Percentiles rank a stretch among this genome's conserved stretches.
phyloP scores from a whole-genome alignment of 2,113 vertebrate species.

The Elephantulus edwardii region DNA sequence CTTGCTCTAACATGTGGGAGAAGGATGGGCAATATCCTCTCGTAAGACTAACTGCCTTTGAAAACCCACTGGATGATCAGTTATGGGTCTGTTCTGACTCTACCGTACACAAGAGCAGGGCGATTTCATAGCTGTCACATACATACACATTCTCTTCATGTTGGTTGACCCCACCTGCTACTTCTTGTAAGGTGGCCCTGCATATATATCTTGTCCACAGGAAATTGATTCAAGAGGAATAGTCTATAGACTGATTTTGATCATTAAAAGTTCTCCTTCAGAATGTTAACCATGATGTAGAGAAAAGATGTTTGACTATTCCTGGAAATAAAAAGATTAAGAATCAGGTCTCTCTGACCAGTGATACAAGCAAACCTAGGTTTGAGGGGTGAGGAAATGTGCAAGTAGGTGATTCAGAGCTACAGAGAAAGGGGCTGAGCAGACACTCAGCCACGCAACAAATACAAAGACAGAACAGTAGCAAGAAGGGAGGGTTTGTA shows the following conservation, averaged over 20 bases:
- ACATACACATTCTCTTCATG: neutral
- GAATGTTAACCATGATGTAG: neutral
- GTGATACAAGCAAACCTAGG: neutral
- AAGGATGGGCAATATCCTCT: too few relatives aligned
- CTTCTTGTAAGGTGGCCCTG: neutral
- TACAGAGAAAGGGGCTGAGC: neutral
- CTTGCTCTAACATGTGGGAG: too few relatives aligned
- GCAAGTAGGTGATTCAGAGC: neutral
- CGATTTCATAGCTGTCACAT: neutral
- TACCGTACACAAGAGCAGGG: too few relatives aligned
- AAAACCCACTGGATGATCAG: too few relatives aligned
- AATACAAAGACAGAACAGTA: neutral
- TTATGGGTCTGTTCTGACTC: too few relatives aligned
- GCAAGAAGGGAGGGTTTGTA: neutral
- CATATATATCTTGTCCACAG: neutral
- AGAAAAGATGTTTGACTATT: neutral
- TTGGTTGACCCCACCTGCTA: neutral
- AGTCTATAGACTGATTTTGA: neutral
- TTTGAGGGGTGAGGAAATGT: neutral
- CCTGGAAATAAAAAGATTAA: neutral
- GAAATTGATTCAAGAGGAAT: neutral
- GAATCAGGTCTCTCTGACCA: neutral
- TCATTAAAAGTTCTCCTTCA: neutral
- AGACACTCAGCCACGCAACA: too few relatives aligned
- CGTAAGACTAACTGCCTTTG: too few relatives aligned